These are phyloP conservation scores for Phyllostomus discolor DNA, from an alignment of 2,113 vertebrate genomes.

Conservation along the genomic window DNA sequence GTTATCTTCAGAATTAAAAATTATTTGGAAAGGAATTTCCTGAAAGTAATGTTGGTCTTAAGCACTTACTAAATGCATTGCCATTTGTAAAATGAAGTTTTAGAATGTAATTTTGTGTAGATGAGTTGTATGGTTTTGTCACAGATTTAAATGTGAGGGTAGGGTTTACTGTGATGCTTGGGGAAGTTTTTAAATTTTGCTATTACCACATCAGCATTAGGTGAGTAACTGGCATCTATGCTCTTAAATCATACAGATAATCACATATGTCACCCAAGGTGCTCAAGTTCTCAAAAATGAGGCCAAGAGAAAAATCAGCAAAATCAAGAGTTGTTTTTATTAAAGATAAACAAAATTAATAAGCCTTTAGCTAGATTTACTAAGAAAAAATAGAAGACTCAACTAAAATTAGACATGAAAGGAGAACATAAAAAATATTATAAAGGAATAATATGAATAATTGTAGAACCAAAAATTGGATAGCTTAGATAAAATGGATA, in stretches of 20 bases:
- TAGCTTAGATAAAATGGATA: not conserved
- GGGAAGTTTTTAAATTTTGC: not conserved
- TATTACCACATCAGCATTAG: not conserved
- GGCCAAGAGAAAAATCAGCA: not conserved
- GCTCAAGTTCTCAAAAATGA: not conserved
- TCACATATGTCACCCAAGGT: not conserved
- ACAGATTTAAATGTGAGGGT: slow-evolving; percentile 14
- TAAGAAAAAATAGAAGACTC: not conserved
- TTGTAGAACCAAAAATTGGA: not conserved
- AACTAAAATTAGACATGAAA: not conserved
- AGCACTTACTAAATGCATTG: not conserved
- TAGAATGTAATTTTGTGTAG: not conserved
- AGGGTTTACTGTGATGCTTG: slow-evolving; percentile 2
- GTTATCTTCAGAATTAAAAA: not conserved
- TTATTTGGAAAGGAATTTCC: slow-evolving; percentile 21
- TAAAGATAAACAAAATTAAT: not conserved
- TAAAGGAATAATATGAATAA: not conserved
- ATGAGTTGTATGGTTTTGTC: not conserved
- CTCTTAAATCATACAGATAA: not conserved
- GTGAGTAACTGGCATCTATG: not conserved
- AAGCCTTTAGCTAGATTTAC: not conserved
- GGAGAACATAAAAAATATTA: not conserved
- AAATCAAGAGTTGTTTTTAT: not conserved
- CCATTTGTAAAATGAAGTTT: not conserved
- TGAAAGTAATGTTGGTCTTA: not conserved